A percentile compares a stretch with the other conserved stretches of the same genome.
Conservation (phyloP, 2,797 vertebrate genomes). For the Parauchenoglanis punctatus region DNA sequence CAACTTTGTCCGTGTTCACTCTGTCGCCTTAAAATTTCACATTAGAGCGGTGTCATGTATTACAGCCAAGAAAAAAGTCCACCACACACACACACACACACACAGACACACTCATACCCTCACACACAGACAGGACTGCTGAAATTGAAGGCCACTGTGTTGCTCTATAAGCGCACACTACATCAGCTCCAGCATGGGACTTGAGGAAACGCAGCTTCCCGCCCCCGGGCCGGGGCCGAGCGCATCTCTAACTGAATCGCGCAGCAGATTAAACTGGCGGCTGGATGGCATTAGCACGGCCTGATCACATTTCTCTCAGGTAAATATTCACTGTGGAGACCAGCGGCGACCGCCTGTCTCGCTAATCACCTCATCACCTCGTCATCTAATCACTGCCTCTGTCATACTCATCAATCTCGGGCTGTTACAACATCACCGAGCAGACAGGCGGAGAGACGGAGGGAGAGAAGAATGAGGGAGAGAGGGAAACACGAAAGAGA, state of each 20-base stretch:
- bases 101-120: background rate
- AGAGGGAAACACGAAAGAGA: background rate
- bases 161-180: background rate
- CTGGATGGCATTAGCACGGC: slow-evolving; percentile 51
- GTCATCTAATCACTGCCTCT: slow-evolving; percentile 55
- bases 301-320: slow-evolving; percentile 60
- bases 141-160: background rate
- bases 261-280: slow-evolving; percentile 51
- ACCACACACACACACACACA: background rate
- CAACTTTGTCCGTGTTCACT: background rate
- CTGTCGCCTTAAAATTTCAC: background rate
- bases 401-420: slow-evolving; percentile 58
- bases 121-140: background rate
- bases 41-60: background rate
- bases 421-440: slow-evolving; percentile 51
- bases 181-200: background rate
- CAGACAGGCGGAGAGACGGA: slow-evolving; percentile 46
- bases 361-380: slow-evolving; percentile 51
- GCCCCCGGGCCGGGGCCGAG: slow-evolving; percentile 25
- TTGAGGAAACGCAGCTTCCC: slow-evolving; percentile 11
- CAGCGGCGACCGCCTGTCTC: slow-evolving; percentile 45
- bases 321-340: slow-evolving; percentile 59
- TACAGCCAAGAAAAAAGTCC: background rate
- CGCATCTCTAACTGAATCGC: slow-evolving; percentile 44
- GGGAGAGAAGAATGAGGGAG: slow-evolving; percentile 5